Evolutionary conservation across 2,113 vertebrate species (phyloP), one percentile per base, ranked within the genome.

Genomic region (Pterocles orientalis): DNA sequence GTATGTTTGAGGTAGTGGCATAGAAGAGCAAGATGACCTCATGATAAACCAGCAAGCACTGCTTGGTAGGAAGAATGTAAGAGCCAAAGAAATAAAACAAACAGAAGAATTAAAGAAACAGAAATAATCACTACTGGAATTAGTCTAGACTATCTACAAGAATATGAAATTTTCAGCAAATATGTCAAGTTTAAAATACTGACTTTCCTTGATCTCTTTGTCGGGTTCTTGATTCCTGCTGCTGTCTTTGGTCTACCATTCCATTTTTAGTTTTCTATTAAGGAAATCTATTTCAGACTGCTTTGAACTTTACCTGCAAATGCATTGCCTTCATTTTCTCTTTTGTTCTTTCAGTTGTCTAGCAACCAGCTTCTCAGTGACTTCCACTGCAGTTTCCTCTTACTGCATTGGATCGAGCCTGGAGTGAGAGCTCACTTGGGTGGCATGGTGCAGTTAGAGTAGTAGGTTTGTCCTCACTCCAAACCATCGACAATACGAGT

Each of bases 291-390:
- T 86, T 88, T 86, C 60, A 62, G 47, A 45, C 7, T 78, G 66
- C n/a, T 88, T 69, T 73, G 43, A 92, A 76, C 41, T 45, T 86
- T 66, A 54, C 9, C 45, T 45, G 45, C 14, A 48, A 76, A 80
- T 36, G 13, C 2, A 53, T 45, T 77, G 39, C 26, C 39, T 92
- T 90, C 82, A 31, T 80, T 91, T 85, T 94, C 33, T 54, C 20
- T 53, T 92, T 72, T 79, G 21, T 82, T 51, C 60, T 82, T 88
- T 71, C 75, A 84, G 87, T 91, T 91, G 73, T 76, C 53, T 93
- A 73, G 65, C 56, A 85, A 61, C 36, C 62, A 86, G 8, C 17
- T 88, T 85, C 61, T 82, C 36, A 50, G 36, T 43, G 50, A 61
- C 36, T 88, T 43, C 66, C 25, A 50, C 68, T 91, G 81, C 66